Percentiles rank a stretch among this genome's conserved stretches.
Conservation (phyloP, 2,888 invertebrate species). For the Eupithecia inturbata region DNA sequence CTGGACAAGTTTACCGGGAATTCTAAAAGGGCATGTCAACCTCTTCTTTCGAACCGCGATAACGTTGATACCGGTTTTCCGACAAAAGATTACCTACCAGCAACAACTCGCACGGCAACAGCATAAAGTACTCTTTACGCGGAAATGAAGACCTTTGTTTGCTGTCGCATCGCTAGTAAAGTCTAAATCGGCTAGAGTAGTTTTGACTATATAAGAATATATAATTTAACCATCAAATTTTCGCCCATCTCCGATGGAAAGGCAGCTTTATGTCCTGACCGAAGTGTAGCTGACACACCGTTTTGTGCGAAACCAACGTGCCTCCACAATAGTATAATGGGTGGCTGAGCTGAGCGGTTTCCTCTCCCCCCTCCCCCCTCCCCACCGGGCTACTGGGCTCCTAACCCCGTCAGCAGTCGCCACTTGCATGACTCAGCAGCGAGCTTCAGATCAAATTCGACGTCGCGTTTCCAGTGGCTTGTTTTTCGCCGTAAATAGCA, state of each 20-base stretch:
- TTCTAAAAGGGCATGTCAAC: slow-evolving; percentile 1
- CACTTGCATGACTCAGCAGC: slow-evolving; percentile 77
- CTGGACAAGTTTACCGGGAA: slow-evolving; percentile 18
- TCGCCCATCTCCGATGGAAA: slow-evolving; percentile 1
- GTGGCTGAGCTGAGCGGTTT: slow-evolving; percentile 74
- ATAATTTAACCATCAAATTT: neutral
- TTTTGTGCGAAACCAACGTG: slow-evolving; percentile 78
- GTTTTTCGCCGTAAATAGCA: slow-evolving; percentile 70
- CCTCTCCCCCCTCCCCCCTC: slow-evolving; percentile 53
- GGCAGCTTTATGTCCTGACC: slow-evolving; percentile 44
- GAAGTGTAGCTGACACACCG: slow-evolving; percentile 71
- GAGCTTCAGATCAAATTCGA: slow-evolving; percentile 78
- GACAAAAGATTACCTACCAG: slow-evolving; percentile 17
- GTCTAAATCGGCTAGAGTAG: neutral
- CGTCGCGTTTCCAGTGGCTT: slow-evolving; percentile 71
- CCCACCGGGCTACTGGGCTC: slow-evolving; percentile 45
- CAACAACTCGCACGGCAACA: neutral
- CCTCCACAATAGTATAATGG: slow-evolving; percentile 78
- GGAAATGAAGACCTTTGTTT: neutral
- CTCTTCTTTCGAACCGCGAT: neutral
- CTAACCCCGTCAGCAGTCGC: slow-evolving; percentile 52
- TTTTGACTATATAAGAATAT: neutral
- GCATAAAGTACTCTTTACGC: neutral
- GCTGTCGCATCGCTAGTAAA: neutral
- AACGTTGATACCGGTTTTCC: neutral